Base-by-base conservation (phyloP, 1,140 invertebrate species). In the Drosophila bifasciata region DNA sequence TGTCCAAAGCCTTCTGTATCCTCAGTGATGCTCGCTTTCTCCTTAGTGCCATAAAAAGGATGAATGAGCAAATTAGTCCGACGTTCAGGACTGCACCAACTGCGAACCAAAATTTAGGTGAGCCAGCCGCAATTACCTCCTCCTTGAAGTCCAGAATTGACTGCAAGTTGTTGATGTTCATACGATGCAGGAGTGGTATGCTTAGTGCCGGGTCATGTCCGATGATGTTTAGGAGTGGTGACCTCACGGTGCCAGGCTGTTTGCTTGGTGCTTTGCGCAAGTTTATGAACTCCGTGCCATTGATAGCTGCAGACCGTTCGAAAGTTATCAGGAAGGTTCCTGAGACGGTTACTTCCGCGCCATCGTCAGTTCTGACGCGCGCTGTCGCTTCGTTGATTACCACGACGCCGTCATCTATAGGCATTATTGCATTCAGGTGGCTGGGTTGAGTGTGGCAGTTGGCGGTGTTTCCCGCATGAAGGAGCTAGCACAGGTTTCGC, bases 301-400 rank as follows among this genome's bases (percentile, higher is more conserved):
- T 59, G 32, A 59, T 59, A 15, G 21, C 13, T 23, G 36, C 45
- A n/a, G 23, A 46, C n/a, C 45, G 57, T 16, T 59, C 57, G 15
- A 59, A 62, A 7, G 45, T 61, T 28, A 67, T 21, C 21, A 61
- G 32, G 36, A 44, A 62, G 9, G 67, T 70, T n/a, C 64, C 64
- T 15, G 28, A 36, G 21, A 49, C 13, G 16, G 40, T 43, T 5
- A 50, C 46, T 19, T 51, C 55, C 8, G 55, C n/a, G 39, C 48
- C 32, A 48, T 61, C 44, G 15, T 32, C 51, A 19, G 51, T 55
- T 9, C 46, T 39, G 19, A 64, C 48, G 9, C 5, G 39, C 17
- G 46, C 53, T 16, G 52, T 49, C 9, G 5, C 13, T 28, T 73
- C 57, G 36, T 73, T 73, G 50, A 66, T 51, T 16, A 73, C 66